Evolutionary conservation across 2,888 invertebrate genomes (phyloP), one percentile per base, ranked within the genome.

Genomic region (Tuberolachnus salignus): DNA sequence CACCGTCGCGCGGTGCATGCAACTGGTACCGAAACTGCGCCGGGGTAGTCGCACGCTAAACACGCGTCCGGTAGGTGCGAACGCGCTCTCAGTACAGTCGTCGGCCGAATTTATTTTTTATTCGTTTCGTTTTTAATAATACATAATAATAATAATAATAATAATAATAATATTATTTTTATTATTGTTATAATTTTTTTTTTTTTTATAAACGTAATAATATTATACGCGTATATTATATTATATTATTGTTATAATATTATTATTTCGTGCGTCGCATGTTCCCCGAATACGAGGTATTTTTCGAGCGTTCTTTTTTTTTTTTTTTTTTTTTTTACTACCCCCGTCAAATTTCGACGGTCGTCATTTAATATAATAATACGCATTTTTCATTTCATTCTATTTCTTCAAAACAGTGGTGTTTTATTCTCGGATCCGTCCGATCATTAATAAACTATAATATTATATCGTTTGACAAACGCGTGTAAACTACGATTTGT

Each of bases 11-110:
- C n/a, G n/a, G n/a, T 42, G 73, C 11, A 34, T 42, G 73, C 78
- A 78, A 78, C 78, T 78, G 78, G 78, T 78, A 42, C 59, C 69
- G 78, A 78, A 19, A 61, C 49, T n/a, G 57, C 67, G 78, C 78
- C 78, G 67, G 78, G 69, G 67, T 78, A 78, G 78, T 78, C 78
- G 67, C 78, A 78, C 78, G 78, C 78, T 51, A 69, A 57, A 78
- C 78, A 78, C 78, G 78, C 78, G 78, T 78, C 57, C 69, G 78
- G 57, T 49, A 67, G 78, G 78, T 78, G 67, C 75, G 73, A 66
- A 34, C 46, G 26, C 66, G 64, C 67, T 78, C 57, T 59, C n/a
- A 69, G 78, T 78, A 78, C 78, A 78, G 78, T 78, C 78, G 69
- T 78, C 78, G 69, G 21, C 57, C 59, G 53, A 42, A 34, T n/a